Evolutionary conservation across 1,140 invertebrate species (phyloP).

Genomic region (Meloidogyne chitwoodi): DNA sequence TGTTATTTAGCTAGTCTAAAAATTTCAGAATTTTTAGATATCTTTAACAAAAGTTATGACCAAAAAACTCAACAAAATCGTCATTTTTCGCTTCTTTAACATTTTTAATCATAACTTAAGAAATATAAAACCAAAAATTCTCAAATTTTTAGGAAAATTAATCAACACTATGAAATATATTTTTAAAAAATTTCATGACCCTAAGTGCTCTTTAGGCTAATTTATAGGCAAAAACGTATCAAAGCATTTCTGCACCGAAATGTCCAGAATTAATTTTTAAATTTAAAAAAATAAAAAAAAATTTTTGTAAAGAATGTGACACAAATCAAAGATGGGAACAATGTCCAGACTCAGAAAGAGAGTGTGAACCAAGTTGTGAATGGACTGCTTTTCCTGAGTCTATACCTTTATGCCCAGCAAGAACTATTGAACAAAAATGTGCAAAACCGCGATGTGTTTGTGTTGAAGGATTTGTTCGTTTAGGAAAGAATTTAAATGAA

Average conservation of each 20-base stretch:
- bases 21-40: not conserved
- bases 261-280: not conserved
- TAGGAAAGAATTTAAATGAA: constrained; percentile 38
- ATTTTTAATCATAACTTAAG: not conserved
- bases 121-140: not conserved
- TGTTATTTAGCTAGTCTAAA: not conserved
- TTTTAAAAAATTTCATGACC: not conserved
- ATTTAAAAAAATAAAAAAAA: not conserved
- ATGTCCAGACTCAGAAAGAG: constrained; percentile 49
- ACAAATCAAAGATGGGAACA: constrained; percentile 49
- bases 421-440: constrained; percentile 41
- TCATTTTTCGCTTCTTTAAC: not conserved
- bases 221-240: not conserved
- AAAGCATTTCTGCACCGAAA: not conserved
- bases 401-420: constrained; percentile 49
- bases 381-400: constrained; percentile 56
- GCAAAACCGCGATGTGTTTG: constrained; percentile 54
- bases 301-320: constrained; percentile 23
- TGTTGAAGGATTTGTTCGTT: constrained; percentile 49
- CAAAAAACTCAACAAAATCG: not conserved
- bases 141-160: not conserved
- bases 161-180: not conserved
- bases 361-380: constrained; percentile 54
- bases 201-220: not conserved
- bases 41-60: not conserved